These are phyloP conservation scores for Urocyon cinereoargenteus DNA, from an alignment of 2,797 vertebrate species.

Conservation along the genomic window DNA sequence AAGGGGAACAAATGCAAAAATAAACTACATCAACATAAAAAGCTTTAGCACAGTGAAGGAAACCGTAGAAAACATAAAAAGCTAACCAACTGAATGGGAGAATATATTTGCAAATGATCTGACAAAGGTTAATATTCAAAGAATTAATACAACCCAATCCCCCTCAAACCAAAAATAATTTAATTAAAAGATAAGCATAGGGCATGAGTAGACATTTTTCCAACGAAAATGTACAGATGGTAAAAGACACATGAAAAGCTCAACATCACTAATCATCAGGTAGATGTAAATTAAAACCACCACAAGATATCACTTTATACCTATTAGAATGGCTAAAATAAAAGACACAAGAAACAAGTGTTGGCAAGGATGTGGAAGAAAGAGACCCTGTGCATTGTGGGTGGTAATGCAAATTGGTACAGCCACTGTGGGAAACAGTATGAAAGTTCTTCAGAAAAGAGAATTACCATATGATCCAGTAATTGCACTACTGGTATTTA, in stretches of 20 bases:
- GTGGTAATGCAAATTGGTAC: neutral
- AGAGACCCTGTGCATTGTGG: neutral
- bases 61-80: neutral
- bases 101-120: neutral
- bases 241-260: neutral
- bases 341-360: neutral
- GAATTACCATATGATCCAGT: neutral
- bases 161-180: neutral
- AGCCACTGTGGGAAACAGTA: neutral
- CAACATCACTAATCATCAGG: neutral
- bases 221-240: neutral
- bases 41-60: neutral
- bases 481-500: neutral
- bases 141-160: neutral
- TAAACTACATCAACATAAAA: neutral
- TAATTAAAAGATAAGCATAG: neutral
- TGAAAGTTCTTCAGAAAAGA: neutral
- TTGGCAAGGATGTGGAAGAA: neutral
- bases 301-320: neutral
- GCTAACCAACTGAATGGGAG: neutral
- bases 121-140: neutral
- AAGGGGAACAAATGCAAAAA: neutral
- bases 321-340: neutral
- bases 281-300: neutral
- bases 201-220: neutral